These are phyloP conservation scores for Garra rufa DNA, from an alignment of 2,113 vertebrate species.

Conservation along the genomic window DNA sequence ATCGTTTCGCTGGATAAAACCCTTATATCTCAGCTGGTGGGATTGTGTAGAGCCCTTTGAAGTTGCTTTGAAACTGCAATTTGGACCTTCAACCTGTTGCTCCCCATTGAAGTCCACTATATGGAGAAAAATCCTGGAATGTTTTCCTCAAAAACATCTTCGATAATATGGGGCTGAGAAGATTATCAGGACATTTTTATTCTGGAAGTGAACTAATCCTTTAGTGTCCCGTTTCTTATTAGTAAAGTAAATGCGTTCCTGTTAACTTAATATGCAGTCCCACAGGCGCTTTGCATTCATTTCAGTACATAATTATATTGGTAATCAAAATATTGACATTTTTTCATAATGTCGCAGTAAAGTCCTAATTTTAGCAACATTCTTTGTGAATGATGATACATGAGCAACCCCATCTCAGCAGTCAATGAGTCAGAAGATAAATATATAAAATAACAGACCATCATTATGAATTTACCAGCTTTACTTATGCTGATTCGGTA, in stretches of 20 bases:
- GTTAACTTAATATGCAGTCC: not conserved
- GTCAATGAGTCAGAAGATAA: not conserved
- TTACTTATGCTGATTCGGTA: not conserved
- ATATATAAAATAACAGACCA: not conserved
- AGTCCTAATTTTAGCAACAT: not conserved
- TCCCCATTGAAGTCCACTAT: too few relatives aligned
- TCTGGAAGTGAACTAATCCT: too few relatives aligned
- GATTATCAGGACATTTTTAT: too few relatives aligned
- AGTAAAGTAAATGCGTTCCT: not conserved
- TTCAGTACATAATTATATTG: not conserved
- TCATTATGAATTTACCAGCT: not conserved
- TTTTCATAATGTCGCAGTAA: not conserved
- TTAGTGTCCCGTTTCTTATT: not conserved
- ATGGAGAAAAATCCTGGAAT: too few relatives aligned
- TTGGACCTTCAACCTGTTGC: too few relatives aligned
- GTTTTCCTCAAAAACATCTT: too few relatives aligned
- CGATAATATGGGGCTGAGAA: too few relatives aligned
- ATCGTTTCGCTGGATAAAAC: too few relatives aligned
- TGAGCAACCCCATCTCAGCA: not conserved
- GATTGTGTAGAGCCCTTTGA: too few relatives aligned
- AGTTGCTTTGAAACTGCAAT: too few relatives aligned
- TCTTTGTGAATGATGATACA: not conserved
- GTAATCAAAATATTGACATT: conserved; percentile 12
- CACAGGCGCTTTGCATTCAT: not conserved
- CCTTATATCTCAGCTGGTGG: too few relatives aligned